Conservation (phyloP, 2,888 invertebrate species). For the Eupithecia vulgata region DNA sequence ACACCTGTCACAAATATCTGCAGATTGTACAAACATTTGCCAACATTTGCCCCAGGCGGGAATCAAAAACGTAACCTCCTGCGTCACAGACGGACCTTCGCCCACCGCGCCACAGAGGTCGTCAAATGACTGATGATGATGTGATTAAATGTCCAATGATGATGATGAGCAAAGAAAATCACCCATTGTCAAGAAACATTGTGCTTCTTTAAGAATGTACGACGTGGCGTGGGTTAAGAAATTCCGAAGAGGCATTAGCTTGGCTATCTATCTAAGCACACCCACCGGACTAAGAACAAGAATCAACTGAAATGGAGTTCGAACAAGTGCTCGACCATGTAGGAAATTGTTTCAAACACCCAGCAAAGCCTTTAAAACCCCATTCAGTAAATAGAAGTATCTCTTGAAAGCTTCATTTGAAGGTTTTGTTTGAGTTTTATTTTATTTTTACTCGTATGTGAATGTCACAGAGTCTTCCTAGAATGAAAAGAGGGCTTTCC, state of each 20-base stretch:
- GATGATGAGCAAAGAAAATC: neutral
- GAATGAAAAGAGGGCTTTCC: slow-evolving; percentile 14
- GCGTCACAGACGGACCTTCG: too few species aligned
- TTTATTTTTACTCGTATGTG: slow-evolving; percentile 4
- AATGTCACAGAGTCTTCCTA: slow-evolving; percentile 9
- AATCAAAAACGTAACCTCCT: too few species aligned
- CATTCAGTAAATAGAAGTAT: slow-evolving; percentile 15
- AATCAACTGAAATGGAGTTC: slow-evolving; percentile 13
- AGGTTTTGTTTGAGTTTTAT: slow-evolving; percentile 5
- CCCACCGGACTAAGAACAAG: slow-evolving; percentile 17
- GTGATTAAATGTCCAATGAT: neutral
- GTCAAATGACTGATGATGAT: too few species aligned
- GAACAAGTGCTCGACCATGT: slow-evolving; percentile 28
- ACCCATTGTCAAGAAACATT: neutral
- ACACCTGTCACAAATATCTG: too few species aligned
- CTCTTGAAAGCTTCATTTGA: slow-evolving; percentile 19
- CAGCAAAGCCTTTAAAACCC: slow-evolving; percentile 23
- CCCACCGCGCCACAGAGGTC: too few species aligned
- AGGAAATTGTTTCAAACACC: slow-evolving; percentile 30
- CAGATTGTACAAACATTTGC: too few species aligned
- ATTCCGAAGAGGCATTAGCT: slow-evolving; percentile 11
- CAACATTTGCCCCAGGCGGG: too few species aligned
- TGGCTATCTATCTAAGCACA: slow-evolving; percentile 29
- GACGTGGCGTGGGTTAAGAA: slow-evolving; percentile 1
- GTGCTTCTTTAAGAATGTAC: neutral